phyloP scores from a whole-genome alignment of 2,113 vertebrate species.

The Crocuta crocuta region DNA sequence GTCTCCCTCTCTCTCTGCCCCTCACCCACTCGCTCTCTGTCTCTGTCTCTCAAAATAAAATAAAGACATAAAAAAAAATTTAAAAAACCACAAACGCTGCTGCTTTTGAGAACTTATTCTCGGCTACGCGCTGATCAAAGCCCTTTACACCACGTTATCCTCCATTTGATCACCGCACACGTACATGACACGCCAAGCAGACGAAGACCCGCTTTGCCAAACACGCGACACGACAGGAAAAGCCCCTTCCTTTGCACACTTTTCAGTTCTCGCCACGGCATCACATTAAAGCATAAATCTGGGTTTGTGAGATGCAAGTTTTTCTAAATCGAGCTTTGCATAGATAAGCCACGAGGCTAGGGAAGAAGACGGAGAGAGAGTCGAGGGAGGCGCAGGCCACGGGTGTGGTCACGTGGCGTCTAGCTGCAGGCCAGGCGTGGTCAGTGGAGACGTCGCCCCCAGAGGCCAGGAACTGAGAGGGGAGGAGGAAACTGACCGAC shows the following conservation, averaged over 20 bases:
- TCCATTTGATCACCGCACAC: too few species aligned
- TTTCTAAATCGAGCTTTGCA: constrained; percentile 10
- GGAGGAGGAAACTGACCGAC: not conserved
- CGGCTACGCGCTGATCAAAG: not conserved
- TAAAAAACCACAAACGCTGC: too few species aligned
- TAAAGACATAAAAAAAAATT: too few species aligned
- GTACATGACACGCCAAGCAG: not conserved
- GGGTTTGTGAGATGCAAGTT: not conserved
- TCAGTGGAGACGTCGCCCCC: not conserved
- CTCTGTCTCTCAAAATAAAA: too few species aligned
- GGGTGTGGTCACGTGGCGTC: not conserved
- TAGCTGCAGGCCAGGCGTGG: not conserved
- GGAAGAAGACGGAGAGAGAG: constrained; percentile 12
- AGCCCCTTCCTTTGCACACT: not conserved
- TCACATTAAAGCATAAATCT: not conserved
- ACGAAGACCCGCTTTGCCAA: not conserved
- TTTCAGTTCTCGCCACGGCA: not conserved
- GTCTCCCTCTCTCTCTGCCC: too few species aligned
- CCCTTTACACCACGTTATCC: not conserved
- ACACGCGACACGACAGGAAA: not conserved
- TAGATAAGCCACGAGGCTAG: not conserved
- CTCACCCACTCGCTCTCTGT: too few species aligned
- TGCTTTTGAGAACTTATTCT: not conserved
- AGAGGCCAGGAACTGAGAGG: not conserved
- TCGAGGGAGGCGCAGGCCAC: rapidly evolving